A percentile compares a stretch with the other conserved stretches of the same genome.
Evolutionary conservation across 2,113 vertebrate species (phyloP).

Genomic region (Vulpes lagopus): DNA sequence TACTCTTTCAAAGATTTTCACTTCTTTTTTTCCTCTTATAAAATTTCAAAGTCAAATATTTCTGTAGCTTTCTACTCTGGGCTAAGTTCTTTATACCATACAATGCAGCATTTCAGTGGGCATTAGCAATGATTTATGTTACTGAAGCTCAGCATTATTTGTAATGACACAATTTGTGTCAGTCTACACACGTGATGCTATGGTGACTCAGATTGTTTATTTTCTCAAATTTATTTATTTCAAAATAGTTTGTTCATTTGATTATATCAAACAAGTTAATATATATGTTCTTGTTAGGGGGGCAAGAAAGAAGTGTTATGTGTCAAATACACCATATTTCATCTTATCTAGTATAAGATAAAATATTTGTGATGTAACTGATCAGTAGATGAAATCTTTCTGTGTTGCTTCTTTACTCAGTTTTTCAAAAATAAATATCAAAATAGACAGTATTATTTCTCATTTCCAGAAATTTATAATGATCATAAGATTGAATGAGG

Average conservation of each 20-base stretch:
- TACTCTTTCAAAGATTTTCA: neutral
- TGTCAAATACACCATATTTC: neutral
- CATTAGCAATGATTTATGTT: neutral
- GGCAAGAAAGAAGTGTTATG: neutral
- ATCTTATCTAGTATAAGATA: neutral
- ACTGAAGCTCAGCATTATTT: neutral
- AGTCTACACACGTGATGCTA: neutral
- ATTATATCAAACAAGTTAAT: neutral
- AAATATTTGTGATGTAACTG: neutral
- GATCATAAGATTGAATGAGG: neutral
- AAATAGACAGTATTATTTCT: neutral
- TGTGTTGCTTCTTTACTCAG: neutral
- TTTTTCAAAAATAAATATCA: constrained; percentile 40
- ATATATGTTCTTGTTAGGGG: neutral
- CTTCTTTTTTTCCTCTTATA: neutral
- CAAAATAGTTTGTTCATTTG: neutral
- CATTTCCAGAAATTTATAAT: neutral
- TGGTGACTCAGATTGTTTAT: neutral
- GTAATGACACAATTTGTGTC: neutral
- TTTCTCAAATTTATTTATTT: neutral
- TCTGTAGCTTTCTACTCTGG: neutral
- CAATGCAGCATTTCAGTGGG: neutral
- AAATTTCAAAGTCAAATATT: constrained; percentile 26
- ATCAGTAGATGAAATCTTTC: neutral
- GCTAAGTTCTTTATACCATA: neutral